phyloP scores from a whole-genome alignment of 2,888 invertebrate species.

The Brachynemurus nebulosus region DNA sequence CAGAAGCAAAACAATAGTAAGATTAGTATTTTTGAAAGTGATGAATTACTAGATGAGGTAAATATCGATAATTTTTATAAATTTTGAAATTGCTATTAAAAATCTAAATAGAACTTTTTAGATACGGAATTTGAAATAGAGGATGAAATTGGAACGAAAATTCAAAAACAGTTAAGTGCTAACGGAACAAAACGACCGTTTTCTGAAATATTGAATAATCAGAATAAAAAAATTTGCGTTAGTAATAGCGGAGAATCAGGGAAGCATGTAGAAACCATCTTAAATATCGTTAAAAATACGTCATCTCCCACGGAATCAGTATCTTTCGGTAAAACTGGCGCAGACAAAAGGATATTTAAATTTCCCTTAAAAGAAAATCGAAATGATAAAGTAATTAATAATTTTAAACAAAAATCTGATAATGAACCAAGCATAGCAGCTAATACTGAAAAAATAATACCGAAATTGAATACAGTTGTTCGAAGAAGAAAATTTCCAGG shows the following conservation, averaged over 20 bases:
- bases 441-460: neutral
- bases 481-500: conserved; percentile 1
- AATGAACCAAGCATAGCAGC: neutral
- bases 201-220: neutral
- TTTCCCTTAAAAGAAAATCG: too few species aligned
- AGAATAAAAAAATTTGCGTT: neutral
- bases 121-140: too few species aligned
- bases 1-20: too few species aligned
- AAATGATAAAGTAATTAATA: neutral
- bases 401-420: neutral
- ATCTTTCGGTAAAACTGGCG: too few species aligned
- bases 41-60: neutral
- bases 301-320: too few species aligned
- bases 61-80: too few species aligned
- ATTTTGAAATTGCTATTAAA: too few species aligned
- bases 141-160: too few species aligned
- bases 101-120: too few species aligned
- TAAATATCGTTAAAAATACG: neutral
- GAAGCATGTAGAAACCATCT: neutral
- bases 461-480: neutral
- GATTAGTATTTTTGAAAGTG: neutral
- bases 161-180: neutral
- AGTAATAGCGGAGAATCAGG: neutral
- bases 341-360: too few species aligned
- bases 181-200: neutral